Base-by-base conservation (phyloP, 2,797 vertebrate genomes). In the Spheniscus humboldti region DNA sequence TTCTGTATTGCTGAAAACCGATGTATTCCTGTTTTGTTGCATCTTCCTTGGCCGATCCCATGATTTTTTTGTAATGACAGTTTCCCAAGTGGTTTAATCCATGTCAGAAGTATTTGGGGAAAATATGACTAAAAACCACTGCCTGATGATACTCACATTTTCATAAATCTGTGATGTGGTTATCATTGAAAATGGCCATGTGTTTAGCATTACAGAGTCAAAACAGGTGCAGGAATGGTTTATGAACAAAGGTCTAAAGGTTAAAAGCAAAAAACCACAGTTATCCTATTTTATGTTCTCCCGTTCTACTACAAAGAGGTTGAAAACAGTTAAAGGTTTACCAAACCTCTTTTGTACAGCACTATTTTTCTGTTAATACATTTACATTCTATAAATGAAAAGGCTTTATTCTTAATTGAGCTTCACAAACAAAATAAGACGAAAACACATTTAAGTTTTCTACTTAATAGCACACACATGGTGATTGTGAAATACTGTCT, bases 251-350 rank as follows among this genome's bases (percentile, higher is more conserved):
- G 91, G 90, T 69, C 88, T 84, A 71, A 78, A 96, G 94, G 95
- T 96, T 97, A 96, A 97, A 97, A 96, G 78, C 79, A 93, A 95
- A 92, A 86, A 95, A 45, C n/a, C 88, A 76, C 83, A 85, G 89
- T 96, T 96, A 95, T 82, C 82, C 79, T 90, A 95, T 77, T 94
- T 95, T 90, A 89, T 72, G 82, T 92, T 90, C 95, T 96, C 74
- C 69, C 9, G 3, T 89, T 90, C 89, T 66, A 79, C 85, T 93
- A 92, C 91, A 97, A 97, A 97, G 84, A 77, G 64, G 71, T 7
- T 74, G 50, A 75, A 53, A 96, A 53, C 76, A 84, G 72, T 60
- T 64, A 85, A 78, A 83, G 47, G 75, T 71, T 92, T 69, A 74
- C 77, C 91, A 47, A n/a, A 77, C 66, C 53, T 50, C 77, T 72